phyloP scores from a whole-genome alignment of 2,797 vertebrate species.

The Gambelia wislizenii region DNA sequence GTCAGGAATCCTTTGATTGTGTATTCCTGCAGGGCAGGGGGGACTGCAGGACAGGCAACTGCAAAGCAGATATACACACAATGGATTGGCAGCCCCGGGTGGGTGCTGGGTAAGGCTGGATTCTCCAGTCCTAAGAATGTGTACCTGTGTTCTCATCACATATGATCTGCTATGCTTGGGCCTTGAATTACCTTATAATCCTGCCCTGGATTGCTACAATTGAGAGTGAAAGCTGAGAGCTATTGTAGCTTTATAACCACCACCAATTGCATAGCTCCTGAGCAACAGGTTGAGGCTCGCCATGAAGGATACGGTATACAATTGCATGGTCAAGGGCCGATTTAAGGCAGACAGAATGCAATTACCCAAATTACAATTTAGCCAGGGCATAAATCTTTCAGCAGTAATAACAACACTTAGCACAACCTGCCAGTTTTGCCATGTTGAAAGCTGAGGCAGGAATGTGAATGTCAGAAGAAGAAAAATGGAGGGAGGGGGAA shows the following conservation, averaged over 20 bases:
- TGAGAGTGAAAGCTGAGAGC: rapidly evolving
- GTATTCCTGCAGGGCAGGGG: too few species aligned
- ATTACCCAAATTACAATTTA: conserved; percentile 63
- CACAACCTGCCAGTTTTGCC: neutral
- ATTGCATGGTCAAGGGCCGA: conserved; percentile 48
- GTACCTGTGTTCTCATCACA: too few species aligned
- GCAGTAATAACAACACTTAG: conserved; percentile 51
- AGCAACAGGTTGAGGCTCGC: neutral
- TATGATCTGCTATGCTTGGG: neutral
- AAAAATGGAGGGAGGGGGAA: too few species aligned
- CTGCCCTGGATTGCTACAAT: neutral
- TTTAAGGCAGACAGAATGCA: conserved; percentile 50
- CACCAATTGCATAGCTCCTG: neutral
- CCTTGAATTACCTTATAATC: neutral
- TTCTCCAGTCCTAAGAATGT: neutral
- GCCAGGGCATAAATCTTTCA: conserved; percentile 59
- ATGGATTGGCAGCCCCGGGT: neutral
- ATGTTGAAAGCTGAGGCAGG: conserved; percentile 50
- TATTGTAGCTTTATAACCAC: conserved; percentile 41
- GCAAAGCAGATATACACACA: too few species aligned
- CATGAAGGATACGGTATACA: conserved; percentile 21
- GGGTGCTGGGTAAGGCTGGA: neutral
- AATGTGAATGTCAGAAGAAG: conserved; percentile 49
- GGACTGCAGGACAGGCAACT: too few species aligned
- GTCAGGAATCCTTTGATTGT: too few species aligned